Evolutionary conservation across 2,888 invertebrate species (phyloP).

Genomic region (Acleris sparsana): DNA sequence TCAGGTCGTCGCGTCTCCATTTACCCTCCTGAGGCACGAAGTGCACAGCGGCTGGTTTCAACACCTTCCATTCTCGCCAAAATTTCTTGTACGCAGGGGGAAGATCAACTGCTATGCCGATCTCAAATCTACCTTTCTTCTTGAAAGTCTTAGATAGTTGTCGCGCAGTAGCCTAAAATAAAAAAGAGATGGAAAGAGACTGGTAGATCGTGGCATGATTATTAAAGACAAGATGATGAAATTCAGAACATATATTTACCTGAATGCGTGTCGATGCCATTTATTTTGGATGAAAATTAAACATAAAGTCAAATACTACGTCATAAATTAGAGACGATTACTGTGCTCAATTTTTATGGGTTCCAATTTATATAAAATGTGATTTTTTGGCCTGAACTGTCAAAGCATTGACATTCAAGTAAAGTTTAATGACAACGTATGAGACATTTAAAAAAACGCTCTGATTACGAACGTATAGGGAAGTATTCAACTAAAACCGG

Average conservation of each 20-base stretch:
- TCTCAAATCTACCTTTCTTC: constrained; percentile 82
- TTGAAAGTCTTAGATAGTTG: constrained; percentile 78
- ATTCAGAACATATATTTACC: constrained; percentile 39
- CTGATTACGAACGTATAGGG: not conserved
- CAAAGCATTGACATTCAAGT: constrained; percentile 5
- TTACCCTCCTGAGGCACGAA: constrained; percentile 89
- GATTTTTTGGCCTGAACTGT: constrained; percentile 18
- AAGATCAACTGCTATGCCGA: constrained; percentile 86
- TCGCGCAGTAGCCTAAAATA: constrained; percentile 73
- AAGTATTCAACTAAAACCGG: constrained; percentile 10
- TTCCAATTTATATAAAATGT: constrained; percentile 14
- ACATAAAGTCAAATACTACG: constrained; percentile 43
- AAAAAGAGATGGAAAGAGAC: constrained; percentile 41
- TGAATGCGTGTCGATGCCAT: constrained; percentile 64
- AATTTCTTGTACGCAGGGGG: constrained; percentile 94
- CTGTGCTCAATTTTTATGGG: constrained; percentile 19
- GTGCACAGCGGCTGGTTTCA: constrained; percentile 85
- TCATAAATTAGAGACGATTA: constrained; percentile 27
- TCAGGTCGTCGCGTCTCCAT: constrained; percentile 88
- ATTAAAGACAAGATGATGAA: constrained; percentile 49
- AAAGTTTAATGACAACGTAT: not conserved
- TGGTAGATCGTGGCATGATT: constrained; percentile 51
- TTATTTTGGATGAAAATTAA: constrained; percentile 50
- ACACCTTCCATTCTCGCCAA: constrained; percentile 91
- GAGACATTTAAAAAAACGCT: constrained; percentile 16